Evolutionary conservation across 1,140 invertebrate genomes (phyloP).

Genomic region (Drosophila mauritiana): DNA sequence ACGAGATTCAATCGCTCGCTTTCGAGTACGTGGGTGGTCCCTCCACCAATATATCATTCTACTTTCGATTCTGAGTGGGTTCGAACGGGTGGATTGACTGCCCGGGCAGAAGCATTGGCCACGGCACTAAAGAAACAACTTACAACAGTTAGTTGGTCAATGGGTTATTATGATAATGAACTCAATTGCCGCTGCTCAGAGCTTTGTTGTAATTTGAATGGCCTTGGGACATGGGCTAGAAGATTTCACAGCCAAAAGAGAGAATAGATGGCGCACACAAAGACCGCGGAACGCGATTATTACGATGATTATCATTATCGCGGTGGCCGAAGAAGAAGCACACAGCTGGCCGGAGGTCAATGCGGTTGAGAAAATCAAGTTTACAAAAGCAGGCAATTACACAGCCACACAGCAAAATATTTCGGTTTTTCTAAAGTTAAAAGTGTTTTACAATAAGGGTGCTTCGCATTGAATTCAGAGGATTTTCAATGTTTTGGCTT

Average conservation of each 20-base stretch:
- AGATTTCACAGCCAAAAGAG: slow-evolving; percentile 68
- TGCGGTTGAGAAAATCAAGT: slow-evolving; percentile 72
- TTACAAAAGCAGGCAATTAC: slow-evolving; percentile 70
- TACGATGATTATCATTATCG: slow-evolving; percentile 40
- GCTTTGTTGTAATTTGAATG: slow-evolving; percentile 72
- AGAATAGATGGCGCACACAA: slow-evolving; percentile 46
- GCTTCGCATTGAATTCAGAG: not conserved
- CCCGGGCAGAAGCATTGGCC: slow-evolving; percentile 14
- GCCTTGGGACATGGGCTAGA: slow-evolving; percentile 62
- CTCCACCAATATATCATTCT: slow-evolving; percentile 19
- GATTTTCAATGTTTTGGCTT: too few species aligned
- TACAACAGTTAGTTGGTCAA: slow-evolving; percentile 72
- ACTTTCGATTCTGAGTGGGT: slow-evolving; percentile 22
- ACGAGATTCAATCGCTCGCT: slow-evolving; percentile 16
- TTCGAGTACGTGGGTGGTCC: slow-evolving; percentile 10
- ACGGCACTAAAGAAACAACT: slow-evolving; percentile 15
- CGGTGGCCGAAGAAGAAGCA: slow-evolving; percentile 36
- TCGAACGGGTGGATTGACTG: not conserved
- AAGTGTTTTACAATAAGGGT: not conserved
- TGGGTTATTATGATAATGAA: slow-evolving; percentile 83
- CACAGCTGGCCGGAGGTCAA: slow-evolving; percentile 71
- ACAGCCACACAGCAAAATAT: slow-evolving; percentile 38
- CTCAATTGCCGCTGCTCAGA: slow-evolving; percentile 64
- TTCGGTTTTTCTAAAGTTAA: not conserved
- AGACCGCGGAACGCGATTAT: slow-evolving; percentile 33